Conservation (phyloP, 2,113 vertebrate genomes). For the Ceyx cyanopectus region DNA sequence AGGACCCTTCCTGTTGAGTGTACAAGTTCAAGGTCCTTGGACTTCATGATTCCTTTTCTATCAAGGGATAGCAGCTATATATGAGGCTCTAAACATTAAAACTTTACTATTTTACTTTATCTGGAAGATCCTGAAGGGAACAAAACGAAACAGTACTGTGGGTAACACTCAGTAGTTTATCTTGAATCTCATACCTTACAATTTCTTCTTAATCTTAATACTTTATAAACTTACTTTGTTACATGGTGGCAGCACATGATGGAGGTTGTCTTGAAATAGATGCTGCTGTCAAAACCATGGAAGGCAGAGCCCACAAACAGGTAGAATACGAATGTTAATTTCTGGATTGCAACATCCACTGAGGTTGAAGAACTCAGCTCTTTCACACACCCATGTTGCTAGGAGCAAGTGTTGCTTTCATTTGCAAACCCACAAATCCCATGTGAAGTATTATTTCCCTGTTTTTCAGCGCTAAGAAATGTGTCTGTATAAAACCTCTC, state of each 20-base stretch:
- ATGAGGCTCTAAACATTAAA: not conserved
- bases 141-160: not conserved
- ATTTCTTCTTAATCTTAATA: not conserved
- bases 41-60: not conserved
- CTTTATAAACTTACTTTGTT: not conserved
- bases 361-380: not conserved
- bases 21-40: not conserved
- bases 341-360: not conserved
- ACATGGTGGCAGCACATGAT: not conserved
- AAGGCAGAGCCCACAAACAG: not conserved
- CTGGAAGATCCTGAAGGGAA: not conserved
- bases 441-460: conserved; percentile 31
- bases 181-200: not conserved
- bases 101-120: not conserved
- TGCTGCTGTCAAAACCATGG: not conserved
- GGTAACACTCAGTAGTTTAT: not conserved
- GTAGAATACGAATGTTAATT: not conserved
- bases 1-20: not conserved
- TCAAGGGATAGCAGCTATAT: not conserved
- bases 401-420: conserved; percentile 42
- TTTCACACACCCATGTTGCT: not conserved
- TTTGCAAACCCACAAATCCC: conserved; percentile 54
- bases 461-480: conserved; percentile 50
- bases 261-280: not conserved
- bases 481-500: conserved; percentile 43